Percentiles rank a stretch among this genome's conserved stretches.
phyloP scores from a whole-genome alignment of 2,888 invertebrate species.

The Aspidiotus destructor region DNA sequence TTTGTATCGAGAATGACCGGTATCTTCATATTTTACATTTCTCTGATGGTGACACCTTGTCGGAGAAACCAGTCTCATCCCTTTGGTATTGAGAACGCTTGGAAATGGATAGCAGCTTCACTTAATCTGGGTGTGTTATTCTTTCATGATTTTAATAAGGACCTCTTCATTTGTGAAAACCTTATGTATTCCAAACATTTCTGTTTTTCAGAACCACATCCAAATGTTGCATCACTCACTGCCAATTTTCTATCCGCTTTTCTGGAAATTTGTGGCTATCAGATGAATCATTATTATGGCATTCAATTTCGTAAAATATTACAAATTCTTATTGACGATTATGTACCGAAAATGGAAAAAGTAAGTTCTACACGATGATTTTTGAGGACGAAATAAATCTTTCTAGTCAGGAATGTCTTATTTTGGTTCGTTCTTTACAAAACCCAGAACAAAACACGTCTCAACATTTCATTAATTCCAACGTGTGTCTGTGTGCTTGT shows the following conservation, averaged over 20 bases:
- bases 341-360: constrained; percentile 58
- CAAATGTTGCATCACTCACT: constrained; percentile 42
- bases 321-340: constrained; percentile 54
- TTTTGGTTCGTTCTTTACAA: no score
- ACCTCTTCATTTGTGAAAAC: not conserved
- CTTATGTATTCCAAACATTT: not conserved
- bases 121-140: constrained; percentile 48
- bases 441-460: no score
- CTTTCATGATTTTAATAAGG: no score
- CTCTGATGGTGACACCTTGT: constrained; percentile 57
- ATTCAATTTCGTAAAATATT: constrained; percentile 71
- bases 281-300: constrained; percentile 59
- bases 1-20: constrained; percentile 60
- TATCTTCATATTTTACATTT: constrained; percentile 66
- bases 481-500: constrained; percentile 7
- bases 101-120: constrained; percentile 72
- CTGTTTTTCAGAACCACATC: constrained; percentile 13
- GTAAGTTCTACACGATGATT: not conserved
- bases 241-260: constrained; percentile 72
- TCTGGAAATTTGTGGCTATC: constrained; percentile 67
- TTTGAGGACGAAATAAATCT: no score
- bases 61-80: constrained; percentile 41
- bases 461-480: not conserved
- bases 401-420: no score
- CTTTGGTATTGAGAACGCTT: constrained; percentile 56